Percentiles rank a stretch among this genome's conserved stretches.
phyloP scores from a whole-genome alignment of 2,888 invertebrate species.

The Anthophora plumipes region DNA sequence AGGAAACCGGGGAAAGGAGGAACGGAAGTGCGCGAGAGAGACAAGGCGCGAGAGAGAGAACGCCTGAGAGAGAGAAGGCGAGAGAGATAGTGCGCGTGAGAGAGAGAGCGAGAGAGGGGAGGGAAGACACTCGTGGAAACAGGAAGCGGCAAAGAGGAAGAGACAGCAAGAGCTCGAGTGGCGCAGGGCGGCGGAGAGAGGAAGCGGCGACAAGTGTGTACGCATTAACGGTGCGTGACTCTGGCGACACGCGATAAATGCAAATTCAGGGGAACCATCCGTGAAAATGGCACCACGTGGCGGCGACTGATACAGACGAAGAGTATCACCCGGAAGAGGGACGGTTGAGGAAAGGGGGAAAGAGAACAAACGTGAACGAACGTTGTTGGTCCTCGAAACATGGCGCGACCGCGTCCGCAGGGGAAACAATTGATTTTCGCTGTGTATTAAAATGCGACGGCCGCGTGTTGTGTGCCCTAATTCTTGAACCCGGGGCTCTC shows the following conservation, averaged over 20 bases:
- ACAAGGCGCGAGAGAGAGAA: not conserved
- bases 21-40: not conserved
- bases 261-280: conserved; percentile 73
- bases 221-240: conserved; percentile 73
- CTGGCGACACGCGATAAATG: conserved; percentile 74
- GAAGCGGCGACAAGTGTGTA: conserved; percentile 64
- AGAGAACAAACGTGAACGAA: conserved; percentile 20
- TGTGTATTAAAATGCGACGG: conserved; percentile 54
- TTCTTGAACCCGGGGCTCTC: conserved; percentile 41
- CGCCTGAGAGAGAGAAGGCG: too few species aligned
- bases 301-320: conserved; percentile 51
- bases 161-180: not conserved
- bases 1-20: conserved; percentile 7
- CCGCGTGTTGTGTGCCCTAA: conserved; percentile 45
- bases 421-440: conserved; percentile 54
- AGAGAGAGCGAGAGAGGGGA: not conserved
- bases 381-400: conserved; percentile 27
- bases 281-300: conserved; percentile 77
- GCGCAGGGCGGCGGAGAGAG: conserved; percentile 4
- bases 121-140: conserved; percentile 2
- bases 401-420: conserved; percentile 8
- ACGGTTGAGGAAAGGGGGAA: conserved; percentile 9
- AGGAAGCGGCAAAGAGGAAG: conserved; percentile 24
- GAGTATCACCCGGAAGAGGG: conserved; percentile 7
- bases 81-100: not conserved